A percentile compares a stretch with the other conserved stretches of the same genome.
Evolutionary conservation across 2,888 invertebrate species (phyloP).

Genomic region (Nymphalis polychloros): DNA sequence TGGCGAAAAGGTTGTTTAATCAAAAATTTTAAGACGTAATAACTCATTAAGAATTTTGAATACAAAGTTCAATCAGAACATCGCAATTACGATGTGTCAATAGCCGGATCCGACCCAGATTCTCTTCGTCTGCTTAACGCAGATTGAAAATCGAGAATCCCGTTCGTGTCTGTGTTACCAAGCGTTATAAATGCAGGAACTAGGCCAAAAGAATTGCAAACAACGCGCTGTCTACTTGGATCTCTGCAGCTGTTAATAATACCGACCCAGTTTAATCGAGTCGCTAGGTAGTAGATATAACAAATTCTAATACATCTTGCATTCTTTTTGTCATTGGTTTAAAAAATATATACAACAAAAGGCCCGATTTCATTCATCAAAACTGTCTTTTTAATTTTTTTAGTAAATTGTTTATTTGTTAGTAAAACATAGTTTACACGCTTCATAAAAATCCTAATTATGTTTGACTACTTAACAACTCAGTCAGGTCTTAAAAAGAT

Average conservation of each 20-base stretch:
- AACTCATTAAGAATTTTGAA: constrained; percentile 4
- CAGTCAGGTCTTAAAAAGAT: background rate
- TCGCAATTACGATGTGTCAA: constrained; percentile 39
- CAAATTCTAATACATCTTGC: background rate
- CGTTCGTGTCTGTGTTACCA: constrained; percentile 41
- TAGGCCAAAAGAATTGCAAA: constrained; percentile 48
- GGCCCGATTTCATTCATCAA: too few relatives aligned
- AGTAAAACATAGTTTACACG: too few relatives aligned
- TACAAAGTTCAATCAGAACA: constrained; percentile 18
- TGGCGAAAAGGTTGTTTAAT: background rate
- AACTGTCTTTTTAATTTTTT: too few relatives aligned
- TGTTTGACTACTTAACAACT: too few relatives aligned
- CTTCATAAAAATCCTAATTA: too few relatives aligned
- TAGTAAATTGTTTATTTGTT: too few relatives aligned
- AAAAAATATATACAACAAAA: background rate
- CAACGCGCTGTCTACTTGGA: constrained; percentile 39
- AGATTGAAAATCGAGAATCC: constrained; percentile 43
- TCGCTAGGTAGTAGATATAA: constrained; percentile 7
- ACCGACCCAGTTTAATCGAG: constrained; percentile 43
- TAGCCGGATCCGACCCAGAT: constrained; percentile 47
- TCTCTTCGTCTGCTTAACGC: constrained; percentile 38
- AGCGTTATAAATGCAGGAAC: constrained; percentile 43
- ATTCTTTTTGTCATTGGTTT: background rate
- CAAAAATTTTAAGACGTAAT: background rate
- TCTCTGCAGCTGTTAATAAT: constrained; percentile 46